Conservation (phyloP, 1,140 invertebrate species). For the Drosophila novamexicana region DNA sequence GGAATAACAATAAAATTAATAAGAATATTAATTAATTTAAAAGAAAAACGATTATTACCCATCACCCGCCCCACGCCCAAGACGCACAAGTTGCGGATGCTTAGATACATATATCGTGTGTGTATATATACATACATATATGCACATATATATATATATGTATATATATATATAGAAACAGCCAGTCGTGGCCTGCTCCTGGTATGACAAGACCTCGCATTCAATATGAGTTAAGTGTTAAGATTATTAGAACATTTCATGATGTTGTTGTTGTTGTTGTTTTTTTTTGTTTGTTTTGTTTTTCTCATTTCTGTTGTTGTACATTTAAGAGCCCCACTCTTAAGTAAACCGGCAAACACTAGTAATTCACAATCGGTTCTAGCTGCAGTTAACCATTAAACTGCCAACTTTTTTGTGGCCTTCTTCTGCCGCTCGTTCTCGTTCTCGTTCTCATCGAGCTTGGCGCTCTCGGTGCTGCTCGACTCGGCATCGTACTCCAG, state of each 20-base stretch:
- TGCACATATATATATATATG: slow-evolving; percentile 27
- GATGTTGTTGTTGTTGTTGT: slow-evolving; percentile 18
- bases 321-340: slow-evolving; percentile 21
- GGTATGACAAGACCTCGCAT: slow-evolving; percentile 52
- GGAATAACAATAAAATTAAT: slow-evolving; percentile 28
- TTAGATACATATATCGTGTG: slow-evolving; percentile 50
- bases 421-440: slow-evolving; percentile 73
- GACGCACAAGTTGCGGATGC: slow-evolving; percentile 51
- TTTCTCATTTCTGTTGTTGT: slow-evolving; percentile 1
- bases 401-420: slow-evolving; percentile 58
- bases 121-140: slow-evolving; percentile 23
- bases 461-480: slow-evolving; percentile 81
- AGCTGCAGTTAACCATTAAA: slow-evolving; percentile 25
- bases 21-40: slow-evolving; percentile 66
- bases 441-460: slow-evolving; percentile 79
- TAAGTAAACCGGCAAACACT: slow-evolving; percentile 7
- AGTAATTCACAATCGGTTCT: slow-evolving; percentile 13
- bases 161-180: slow-evolving; percentile 47
- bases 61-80: slow-evolving; percentile 72
- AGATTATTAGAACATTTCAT: slow-evolving; percentile 49
- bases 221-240: slow-evolving; percentile 53
- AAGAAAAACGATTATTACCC: slow-evolving; percentile 66
- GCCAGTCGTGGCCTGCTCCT: slow-evolving; percentile 43
- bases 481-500: slow-evolving; percentile 77
- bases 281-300: background rate